These are phyloP conservation scores for Sisyra nigra DNA, from an alignment of 2,888 invertebrate genomes.

Conservation along the genomic window DNA sequence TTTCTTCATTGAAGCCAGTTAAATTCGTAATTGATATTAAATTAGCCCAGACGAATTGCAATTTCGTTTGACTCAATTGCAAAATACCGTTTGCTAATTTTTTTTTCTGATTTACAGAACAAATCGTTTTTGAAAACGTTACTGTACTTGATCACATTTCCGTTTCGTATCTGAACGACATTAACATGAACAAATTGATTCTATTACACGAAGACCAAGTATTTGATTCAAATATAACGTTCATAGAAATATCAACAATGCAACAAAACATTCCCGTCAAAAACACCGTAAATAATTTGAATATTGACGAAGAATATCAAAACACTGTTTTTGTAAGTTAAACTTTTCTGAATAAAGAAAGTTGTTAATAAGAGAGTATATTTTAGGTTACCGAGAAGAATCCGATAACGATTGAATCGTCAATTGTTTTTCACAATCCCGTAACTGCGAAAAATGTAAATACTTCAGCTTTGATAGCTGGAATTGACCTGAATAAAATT, in stretches of 20 bases:
- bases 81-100: slow-evolving; percentile 6
- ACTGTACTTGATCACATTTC: slow-evolving; percentile 23
- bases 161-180: slow-evolving; percentile 28
- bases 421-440: too few relatives aligned
- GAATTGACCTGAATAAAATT: slow-evolving; percentile 20
- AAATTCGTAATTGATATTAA: background rate
- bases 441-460: too few relatives aligned
- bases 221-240: slow-evolving; percentile 22
- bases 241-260: slow-evolving; percentile 21
- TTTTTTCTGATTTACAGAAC: slow-evolving; percentile 6
- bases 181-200: slow-evolving; percentile 28
- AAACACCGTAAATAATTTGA: slow-evolving; percentile 26
- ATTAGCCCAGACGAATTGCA: background rate
- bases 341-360: background rate
- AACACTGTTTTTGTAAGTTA: slow-evolving; percentile 35
- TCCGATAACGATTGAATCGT: background rate
- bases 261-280: slow-evolving; percentile 18
- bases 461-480: slow-evolving; percentile 12
- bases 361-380: background rate
- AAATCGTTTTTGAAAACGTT: slow-evolving; percentile 26
- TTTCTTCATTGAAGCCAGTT: background rate
- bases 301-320: slow-evolving; percentile 27
- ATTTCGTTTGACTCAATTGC: background rate
- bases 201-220: slow-evolving; percentile 29
- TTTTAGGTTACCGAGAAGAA: background rate